Evolutionary conservation across 2,888 invertebrate genomes (phyloP), one percentile per base, ranked within the genome.

Genomic region (Choristoneura rosaceana): DNA sequence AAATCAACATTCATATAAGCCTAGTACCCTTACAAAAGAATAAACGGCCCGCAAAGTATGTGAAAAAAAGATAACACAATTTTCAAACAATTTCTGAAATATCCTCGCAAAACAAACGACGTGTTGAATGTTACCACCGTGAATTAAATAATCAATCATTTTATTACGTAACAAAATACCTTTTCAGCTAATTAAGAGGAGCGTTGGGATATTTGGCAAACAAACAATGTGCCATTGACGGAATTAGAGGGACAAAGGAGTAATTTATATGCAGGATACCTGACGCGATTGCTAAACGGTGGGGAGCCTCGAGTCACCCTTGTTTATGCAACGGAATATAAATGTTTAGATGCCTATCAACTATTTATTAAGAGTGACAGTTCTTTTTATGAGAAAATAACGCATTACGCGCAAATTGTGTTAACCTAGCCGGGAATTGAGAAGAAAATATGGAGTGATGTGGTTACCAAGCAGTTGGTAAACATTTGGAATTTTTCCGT

Each of bases 181-280:
- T 73, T 68, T 73, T 68, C 59, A 63, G 73, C 63, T 73, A 73
- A 73, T 73, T 69, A 73, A 71, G 64, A 59, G 73, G 63, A 60
- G 52, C 73, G 50, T 52, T 60, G 68, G 73, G 69, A 73, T 69
- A 69, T 73, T 73, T 73, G 73, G 73, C 52, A 73, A 73, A 69
- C 73, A 73, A 73, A 73, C 73, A 73, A 69, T 69, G 73, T 64
- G 60, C 73, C 43, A 73, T 73, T 73, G 73, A 73, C 64, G 64
- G 73, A 59, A 68, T 71, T 71, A 71, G 52, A 63, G 69, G 61
- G 64, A 73, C 73, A 73, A 73, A 73, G 73, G 69, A 67, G 70
- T 74, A 65, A 74, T 74, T 74, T 74, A 74, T 74, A 67, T 67
- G 74, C 70, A 74, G 70, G 70, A 17, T 70, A 74, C 74, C 74